Evolutionary conservation across 2,113 vertebrate species (phyloP).

Genomic region (Indicator indicator): DNA sequence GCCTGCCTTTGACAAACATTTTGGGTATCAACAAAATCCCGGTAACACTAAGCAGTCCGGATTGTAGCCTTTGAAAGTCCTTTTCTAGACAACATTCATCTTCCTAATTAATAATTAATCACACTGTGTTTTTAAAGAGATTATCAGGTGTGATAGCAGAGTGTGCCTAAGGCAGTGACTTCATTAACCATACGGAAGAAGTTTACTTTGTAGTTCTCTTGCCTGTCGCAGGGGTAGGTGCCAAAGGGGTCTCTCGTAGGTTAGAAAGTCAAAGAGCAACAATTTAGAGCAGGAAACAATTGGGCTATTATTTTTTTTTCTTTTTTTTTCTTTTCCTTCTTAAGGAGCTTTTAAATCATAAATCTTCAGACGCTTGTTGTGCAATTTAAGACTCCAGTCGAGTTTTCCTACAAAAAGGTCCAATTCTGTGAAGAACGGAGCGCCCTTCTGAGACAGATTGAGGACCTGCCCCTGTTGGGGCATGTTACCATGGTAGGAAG

Average conservation of each 20-base stretch:
- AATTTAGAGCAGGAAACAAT: constrained; percentile 69
- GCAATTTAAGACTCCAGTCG: constrained; percentile 9
- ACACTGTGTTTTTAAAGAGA: constrained; percentile 71
- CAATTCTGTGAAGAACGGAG: background rate
- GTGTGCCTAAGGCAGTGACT: constrained; percentile 75
- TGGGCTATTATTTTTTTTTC: constrained; percentile 27
- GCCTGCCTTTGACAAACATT: constrained; percentile 67
- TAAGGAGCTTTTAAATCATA: constrained; percentile 56
- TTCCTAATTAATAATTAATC: constrained; percentile 80
- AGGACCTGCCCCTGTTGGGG: background rate
- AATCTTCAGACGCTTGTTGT: constrained; percentile 49
- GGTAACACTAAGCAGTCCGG: constrained; percentile 26
- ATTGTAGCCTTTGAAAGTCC: constrained; percentile 60
- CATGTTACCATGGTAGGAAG: constrained; percentile 33
- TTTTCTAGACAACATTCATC: constrained; percentile 72
- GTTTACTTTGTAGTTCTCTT: constrained; percentile 67
- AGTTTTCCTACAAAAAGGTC: constrained; percentile 38
- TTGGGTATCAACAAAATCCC: constrained; percentile 38
- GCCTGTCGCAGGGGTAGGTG: constrained; percentile 51
- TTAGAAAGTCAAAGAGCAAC: constrained; percentile 72
- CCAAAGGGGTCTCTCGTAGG: constrained; percentile 65
- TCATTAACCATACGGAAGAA: constrained; percentile 65
- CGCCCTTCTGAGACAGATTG: background rate
- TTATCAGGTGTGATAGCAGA: constrained; percentile 72
- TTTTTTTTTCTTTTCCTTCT: background rate